A percentile compares a stretch with the other conserved stretches of the same genome.
Conservation (phyloP, 1,140 invertebrate genomes). For the Orchesella cincta region DNA sequence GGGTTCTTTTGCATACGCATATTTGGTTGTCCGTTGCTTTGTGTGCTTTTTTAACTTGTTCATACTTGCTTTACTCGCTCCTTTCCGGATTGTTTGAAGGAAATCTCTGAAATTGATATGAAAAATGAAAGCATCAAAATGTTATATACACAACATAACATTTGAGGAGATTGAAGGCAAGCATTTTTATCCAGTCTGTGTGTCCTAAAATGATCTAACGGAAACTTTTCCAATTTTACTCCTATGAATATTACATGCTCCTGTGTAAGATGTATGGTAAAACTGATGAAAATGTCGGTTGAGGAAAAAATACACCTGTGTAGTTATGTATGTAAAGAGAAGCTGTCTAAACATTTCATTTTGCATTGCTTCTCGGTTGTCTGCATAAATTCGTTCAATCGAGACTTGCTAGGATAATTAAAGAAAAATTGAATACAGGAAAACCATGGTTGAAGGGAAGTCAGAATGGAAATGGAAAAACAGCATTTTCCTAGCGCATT, state of each 20-base stretch:
- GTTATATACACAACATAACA: background rate
- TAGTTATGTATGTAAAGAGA: background rate
- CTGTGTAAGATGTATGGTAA: background rate
- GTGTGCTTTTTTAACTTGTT: background rate
- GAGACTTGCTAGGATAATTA: no score
- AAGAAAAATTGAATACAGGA: no score
- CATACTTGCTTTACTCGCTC: background rate
- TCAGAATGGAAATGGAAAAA: no score
- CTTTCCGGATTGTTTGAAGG: background rate
- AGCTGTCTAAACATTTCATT: background rate
- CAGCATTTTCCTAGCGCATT: no score
- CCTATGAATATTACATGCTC: slow-evolving; percentile 6
- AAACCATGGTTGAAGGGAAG: no score
- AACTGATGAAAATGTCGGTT: background rate
- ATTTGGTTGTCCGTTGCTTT: background rate
- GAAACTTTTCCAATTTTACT: slow-evolving; percentile 8
- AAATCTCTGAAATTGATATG: background rate
- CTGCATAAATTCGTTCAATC: no score
- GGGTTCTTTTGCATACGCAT: background rate
- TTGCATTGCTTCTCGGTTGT: no score
- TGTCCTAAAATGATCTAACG: background rate
- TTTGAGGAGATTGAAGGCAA: background rate
- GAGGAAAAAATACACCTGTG: background rate
- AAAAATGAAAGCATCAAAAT: slow-evolving; percentile 4
- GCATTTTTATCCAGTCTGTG: background rate